Evolutionary conservation across 2,888 invertebrate species (phyloP).

Genomic region (Euspilapteryx auroguttella): DNA sequence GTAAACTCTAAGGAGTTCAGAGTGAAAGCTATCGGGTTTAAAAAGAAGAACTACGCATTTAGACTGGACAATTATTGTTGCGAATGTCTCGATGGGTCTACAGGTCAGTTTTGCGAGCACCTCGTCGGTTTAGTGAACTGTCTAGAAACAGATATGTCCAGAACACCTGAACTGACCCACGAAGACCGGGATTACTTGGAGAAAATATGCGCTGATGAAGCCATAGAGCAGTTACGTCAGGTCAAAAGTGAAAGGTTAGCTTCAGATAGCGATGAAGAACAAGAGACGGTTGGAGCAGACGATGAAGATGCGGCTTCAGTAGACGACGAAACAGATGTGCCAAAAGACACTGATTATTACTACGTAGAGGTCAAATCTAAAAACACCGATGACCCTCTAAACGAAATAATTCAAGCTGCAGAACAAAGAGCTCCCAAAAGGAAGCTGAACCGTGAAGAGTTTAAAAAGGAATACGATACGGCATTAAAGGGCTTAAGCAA

Average conservation of each 20-base stretch:
- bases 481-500: conserved; percentile 13
- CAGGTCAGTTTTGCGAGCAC: conserved; percentile 17
- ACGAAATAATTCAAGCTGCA: too few relatives aligned
- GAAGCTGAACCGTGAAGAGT: background rate
- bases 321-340: background rate
- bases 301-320: background rate
- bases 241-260: background rate
- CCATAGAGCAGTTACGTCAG: background rate
- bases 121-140: conserved; percentile 12
- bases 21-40: conserved; percentile 3
- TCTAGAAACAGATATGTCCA: conserved; percentile 7
- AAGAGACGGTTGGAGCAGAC: too few relatives aligned
- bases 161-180: conserved; percentile 7
- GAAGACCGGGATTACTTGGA: conserved; percentile 8
- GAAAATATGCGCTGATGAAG: conserved; percentile 5
- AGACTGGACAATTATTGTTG: conserved; percentile 16
- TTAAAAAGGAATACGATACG: conserved; percentile 8
- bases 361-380: too few relatives aligned
- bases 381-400: too few relatives aligned
- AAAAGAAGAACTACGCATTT: conserved; percentile 9
- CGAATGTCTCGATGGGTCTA: conserved; percentile 13
- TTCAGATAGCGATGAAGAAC: background rate
- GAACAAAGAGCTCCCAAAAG: too few relatives aligned
- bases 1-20: conserved; percentile 9
- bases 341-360: too few relatives aligned